Conservation (phyloP, 2,797 vertebrate genomes). For the Bovichtus variegatus region DNA sequence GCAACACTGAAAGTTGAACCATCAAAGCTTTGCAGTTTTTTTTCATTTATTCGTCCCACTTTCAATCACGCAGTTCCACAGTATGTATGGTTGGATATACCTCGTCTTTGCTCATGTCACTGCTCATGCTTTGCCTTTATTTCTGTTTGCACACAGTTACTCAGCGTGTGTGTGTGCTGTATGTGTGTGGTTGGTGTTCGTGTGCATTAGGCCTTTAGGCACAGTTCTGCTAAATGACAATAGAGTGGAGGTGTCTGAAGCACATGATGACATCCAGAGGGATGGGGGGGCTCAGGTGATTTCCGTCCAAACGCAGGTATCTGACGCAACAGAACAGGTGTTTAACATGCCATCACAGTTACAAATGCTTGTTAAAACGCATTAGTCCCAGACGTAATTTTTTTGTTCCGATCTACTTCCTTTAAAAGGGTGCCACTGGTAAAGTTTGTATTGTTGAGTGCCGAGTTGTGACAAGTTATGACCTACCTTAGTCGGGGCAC, state of each 20-base stretch:
- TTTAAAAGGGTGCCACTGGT: background rate
- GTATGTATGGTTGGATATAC: slow-evolving; percentile 19
- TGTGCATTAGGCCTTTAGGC: slow-evolving; percentile 2
- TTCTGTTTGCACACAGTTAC: slow-evolving; percentile 13
- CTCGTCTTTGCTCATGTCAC: slow-evolving; percentile 11
- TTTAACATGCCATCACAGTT: background rate
- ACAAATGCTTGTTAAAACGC: slow-evolving; percentile 2
- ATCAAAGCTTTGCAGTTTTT: slow-evolving; percentile 27
- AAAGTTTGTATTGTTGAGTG: background rate
- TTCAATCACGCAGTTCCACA: slow-evolving; percentile 24
- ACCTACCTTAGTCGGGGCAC: slow-evolving; percentile 88
- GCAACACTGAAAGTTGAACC: slow-evolving; percentile 45
- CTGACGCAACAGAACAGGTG: slow-evolving; percentile 54
- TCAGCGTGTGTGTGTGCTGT: slow-evolving; percentile 9
- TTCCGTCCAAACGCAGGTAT: slow-evolving; percentile 96
- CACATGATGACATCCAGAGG: slow-evolving; percentile 97
- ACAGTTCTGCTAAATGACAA: slow-evolving; percentile 87
- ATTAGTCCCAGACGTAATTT: background rate
- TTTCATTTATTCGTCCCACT: slow-evolving; percentile 12
- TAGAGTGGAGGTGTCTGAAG: slow-evolving; percentile 94
- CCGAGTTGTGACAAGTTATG: background rate
- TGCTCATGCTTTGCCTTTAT: slow-evolving; percentile 9
- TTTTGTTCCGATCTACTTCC: slow-evolving; percentile 9
- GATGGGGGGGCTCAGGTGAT: slow-evolving; percentile 92
- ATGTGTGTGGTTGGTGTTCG: background rate